These are phyloP conservation scores for Desmodus rotundus DNA, from an alignment of 2,113 vertebrate genomes.

Conservation along the genomic window DNA sequence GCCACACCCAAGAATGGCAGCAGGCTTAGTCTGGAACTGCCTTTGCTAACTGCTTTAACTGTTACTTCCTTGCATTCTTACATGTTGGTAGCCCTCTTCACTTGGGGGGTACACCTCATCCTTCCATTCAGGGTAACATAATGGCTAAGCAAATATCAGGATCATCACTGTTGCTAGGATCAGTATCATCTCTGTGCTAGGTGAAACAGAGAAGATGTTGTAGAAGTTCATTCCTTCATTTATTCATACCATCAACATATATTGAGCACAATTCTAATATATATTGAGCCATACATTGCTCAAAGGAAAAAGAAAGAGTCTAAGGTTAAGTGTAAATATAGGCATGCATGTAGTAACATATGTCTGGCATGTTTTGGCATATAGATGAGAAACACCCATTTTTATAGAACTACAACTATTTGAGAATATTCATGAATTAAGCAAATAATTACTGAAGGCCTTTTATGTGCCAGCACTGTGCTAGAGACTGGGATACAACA, in stretches of 20 bases:
- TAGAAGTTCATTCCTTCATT: background rate
- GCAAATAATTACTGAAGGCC: background rate
- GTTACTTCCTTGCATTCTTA: background rate
- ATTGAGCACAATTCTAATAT: background rate
- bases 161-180: background rate
- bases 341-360: background rate
- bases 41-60: constrained; percentile 4
- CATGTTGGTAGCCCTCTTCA: background rate
- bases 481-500: background rate
- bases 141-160: background rate
- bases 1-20: background rate
- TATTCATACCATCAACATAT: background rate
- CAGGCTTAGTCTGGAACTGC: background rate
- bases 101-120: background rate
- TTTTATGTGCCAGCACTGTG: background rate
- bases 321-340: background rate
- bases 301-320: background rate
- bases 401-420: background rate
- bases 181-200: background rate
- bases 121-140: background rate
- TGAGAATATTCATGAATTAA: constrained; percentile 10
- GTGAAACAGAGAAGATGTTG: background rate
- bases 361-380: background rate
- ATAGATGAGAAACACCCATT: background rate
- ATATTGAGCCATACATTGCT: background rate